Evolutionary conservation across 2,888 invertebrate species (phyloP).

Genomic region (Drosophila anceps): DNA sequence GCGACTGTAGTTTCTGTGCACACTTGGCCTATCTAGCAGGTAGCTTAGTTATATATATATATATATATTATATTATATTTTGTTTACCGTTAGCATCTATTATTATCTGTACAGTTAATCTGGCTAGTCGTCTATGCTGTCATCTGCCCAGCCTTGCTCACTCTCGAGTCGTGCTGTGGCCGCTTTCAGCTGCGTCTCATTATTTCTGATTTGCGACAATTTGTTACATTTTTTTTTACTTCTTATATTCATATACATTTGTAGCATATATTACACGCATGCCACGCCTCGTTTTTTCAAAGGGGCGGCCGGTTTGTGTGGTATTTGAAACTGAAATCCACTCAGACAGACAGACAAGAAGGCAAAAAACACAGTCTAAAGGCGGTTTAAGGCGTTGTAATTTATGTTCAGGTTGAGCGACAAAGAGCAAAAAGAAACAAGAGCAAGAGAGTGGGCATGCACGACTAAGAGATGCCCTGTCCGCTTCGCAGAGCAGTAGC

Average conservation of each 20-base stretch:
- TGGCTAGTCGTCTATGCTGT: neutral
- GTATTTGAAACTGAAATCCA: conserved; percentile 53
- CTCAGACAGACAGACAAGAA: conserved; percentile 31
- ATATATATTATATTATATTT: neutral
- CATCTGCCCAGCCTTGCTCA: neutral
- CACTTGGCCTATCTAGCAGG: too few species aligned
- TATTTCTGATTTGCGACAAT: conserved; percentile 75
- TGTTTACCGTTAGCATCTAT: neutral
- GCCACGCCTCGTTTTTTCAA: conserved; percentile 39
- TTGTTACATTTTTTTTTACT: conserved; percentile 49
- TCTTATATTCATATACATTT: neutral
- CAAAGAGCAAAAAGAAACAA: conserved; percentile 28
- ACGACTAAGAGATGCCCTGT: neutral
- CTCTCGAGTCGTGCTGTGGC: neutral
- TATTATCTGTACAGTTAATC: neutral
- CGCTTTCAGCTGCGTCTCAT: conserved; percentile 70
- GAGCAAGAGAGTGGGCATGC: neutral
- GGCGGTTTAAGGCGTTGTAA: conserved; percentile 52
- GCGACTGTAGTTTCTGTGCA: too few species aligned
- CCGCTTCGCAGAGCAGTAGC: too few species aligned
- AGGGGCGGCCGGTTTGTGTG: conserved; percentile 24
- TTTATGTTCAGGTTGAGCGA: conserved; percentile 66
- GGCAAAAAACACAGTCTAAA: neutral
- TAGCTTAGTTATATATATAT: too few species aligned
- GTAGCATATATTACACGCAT: conserved; percentile 48